Evolutionary conservation across 2,113 vertebrate species (phyloP), one percentile per base, ranked within the genome.

Genomic region (Gallinago media): DNA sequence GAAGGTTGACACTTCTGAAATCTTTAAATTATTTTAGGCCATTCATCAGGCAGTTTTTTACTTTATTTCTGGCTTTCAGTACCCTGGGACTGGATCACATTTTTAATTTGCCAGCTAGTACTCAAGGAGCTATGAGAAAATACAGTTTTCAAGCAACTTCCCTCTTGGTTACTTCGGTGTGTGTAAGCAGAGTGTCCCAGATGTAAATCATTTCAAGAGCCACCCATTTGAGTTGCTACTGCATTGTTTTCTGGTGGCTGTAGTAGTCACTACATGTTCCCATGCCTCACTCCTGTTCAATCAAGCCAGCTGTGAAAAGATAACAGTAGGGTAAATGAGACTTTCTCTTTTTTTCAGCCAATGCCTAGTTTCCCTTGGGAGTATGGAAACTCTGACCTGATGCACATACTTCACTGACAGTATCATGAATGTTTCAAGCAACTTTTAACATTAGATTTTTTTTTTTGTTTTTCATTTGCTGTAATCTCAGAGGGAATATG

Each of bases 331-430:
- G 18, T 89, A 87, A 61, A 72, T 54, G 16, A 32, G 36, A 84
- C 83, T 86, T 95, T 67, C 50, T 90, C 66, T 70, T 80, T 77
- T 73, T 89, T 85, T 49, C 73, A 81, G 36, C 42, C 63, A 71
- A 8, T 67, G 21, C 38, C 34, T 34, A 14, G 65, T 63, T 89
- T 83, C 91, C 81, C 83, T 76, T 74, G 91, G 86, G 92, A 83
- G 27, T 77, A 63, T 83, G 93, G 96, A 97, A 97, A 94, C 67
- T 80, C 86, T 97, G 88, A 79, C 76, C 87, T 88, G 92, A 32
- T 80, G 76, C 40, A 89, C 66, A 63, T 71, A 27, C 71, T 91
- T 89, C 80, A 56, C 66, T 76, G 47, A 76, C 46, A 70, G 29
- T 63, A 38, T 89, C 42, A 22, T 0, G 3, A 91, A 32, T 36